Evolutionary conservation across 1,140 invertebrate genomes (phyloP).

Genomic region (Vanessa tameamea): DNA sequence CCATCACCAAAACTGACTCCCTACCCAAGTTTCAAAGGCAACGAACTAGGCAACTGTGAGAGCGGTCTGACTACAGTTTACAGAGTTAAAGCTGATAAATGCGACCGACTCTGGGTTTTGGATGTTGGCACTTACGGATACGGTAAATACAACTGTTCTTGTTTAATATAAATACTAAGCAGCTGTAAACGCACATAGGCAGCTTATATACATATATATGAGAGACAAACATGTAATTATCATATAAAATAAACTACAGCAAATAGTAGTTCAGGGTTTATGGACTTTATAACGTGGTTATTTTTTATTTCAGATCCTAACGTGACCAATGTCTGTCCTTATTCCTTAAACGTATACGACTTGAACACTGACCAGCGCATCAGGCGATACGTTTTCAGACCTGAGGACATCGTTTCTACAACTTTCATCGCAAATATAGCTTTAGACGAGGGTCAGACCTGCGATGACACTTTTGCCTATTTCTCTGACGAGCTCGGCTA

Average conservation of each 20-base stretch:
- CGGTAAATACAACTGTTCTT: constrained; percentile 64
- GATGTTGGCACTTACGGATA: constrained; percentile 91
- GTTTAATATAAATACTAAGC: neutral
- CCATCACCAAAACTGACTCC: constrained; percentile 87
- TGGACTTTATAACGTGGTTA: too few species aligned
- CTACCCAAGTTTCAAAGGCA: constrained; percentile 88
- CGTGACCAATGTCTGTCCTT: constrained; percentile 86
- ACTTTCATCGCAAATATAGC: constrained; percentile 92
- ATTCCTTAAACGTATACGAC: constrained; percentile 88
- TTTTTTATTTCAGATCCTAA: constrained; percentile 66
- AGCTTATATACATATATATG: too few species aligned
- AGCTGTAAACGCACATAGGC: too few species aligned
- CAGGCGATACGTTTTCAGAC: constrained; percentile 85
- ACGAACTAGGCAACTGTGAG: constrained; percentile 87
- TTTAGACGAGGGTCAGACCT: constrained; percentile 87
- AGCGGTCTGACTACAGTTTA: constrained; percentile 88
- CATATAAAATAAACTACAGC: too few species aligned
- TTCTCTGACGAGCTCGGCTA: constrained; percentile 91
- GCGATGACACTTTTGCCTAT: constrained; percentile 89
- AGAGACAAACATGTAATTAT: too few species aligned
- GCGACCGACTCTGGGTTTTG: constrained; percentile 89
- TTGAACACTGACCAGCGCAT: constrained; percentile 86
- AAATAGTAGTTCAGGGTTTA: too few species aligned
- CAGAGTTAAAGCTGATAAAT: constrained; percentile 86
- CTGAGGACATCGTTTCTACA: constrained; percentile 86